Percentiles rank a stretch among this genome's conserved stretches.
Conservation (phyloP, 2,113 vertebrate genomes). For the Mandrillus leucophaeus region DNA sequence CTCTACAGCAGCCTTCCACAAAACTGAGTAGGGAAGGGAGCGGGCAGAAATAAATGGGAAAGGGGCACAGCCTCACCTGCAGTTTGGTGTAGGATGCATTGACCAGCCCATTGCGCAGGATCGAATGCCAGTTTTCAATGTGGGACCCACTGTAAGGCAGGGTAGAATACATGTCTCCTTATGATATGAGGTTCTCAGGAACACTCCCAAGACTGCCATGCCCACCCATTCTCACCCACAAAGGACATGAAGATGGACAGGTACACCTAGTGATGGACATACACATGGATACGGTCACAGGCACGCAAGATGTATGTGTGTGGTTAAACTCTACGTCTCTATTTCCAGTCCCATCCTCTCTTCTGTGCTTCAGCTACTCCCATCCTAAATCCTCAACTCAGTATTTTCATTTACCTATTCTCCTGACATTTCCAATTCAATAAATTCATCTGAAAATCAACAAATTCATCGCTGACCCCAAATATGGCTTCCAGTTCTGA, state of each 20-base stretch:
- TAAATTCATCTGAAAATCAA: slow-evolving; percentile 28
- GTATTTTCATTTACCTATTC: neutral
- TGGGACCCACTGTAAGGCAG: slow-evolving; percentile 94
- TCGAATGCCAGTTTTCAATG: slow-evolving; percentile 99
- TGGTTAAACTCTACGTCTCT: neutral
- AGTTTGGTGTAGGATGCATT: slow-evolving; percentile 99
- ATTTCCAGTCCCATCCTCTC: neutral
- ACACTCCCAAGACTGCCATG: neutral
- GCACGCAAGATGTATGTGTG: neutral
- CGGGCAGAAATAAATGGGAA: neutral
- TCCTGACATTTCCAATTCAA: slow-evolving; percentile 22
- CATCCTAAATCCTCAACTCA: slow-evolving; percentile 32
- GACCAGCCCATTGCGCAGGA: slow-evolving; percentile 99
- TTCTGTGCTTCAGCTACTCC: neutral
- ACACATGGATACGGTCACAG: neutral
- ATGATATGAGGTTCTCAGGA: neutral
- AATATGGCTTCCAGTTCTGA: neutral
- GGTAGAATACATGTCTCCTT: slow-evolving; percentile 14
- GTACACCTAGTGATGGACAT: neutral
- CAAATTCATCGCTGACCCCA: neutral
- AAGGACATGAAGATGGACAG: neutral
- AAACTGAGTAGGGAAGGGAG: neutral
- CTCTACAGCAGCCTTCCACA: neutral
- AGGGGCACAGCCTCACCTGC: slow-evolving; percentile 90
- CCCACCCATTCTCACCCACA: slow-evolving; percentile 21